phyloP scores from a whole-genome alignment of 2,113 vertebrate species.

The Hemicordylus capensis region DNA sequence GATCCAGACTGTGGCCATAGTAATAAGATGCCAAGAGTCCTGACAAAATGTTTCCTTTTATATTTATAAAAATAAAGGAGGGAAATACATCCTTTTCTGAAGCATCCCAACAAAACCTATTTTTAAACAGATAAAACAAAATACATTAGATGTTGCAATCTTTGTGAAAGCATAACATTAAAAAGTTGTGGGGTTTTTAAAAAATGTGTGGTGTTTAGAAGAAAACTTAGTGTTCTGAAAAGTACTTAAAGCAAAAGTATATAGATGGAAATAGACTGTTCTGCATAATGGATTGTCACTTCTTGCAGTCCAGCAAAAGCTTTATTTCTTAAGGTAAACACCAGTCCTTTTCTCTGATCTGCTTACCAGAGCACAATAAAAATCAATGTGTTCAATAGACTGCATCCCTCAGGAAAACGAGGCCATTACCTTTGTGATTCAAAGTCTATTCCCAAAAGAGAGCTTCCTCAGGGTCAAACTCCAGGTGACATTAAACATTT shows the following conservation, averaged over 20 bases:
- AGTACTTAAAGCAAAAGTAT: not conserved
- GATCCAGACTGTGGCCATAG: not conserved
- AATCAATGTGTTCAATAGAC: not conserved
- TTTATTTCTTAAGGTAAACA: conserved; percentile 14
- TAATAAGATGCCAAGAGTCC: not conserved
- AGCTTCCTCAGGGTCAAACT: not conserved
- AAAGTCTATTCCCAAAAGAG: conserved; percentile 16
- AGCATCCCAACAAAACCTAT: not conserved
- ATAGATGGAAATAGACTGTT: not conserved
- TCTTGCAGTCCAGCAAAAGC: not conserved
- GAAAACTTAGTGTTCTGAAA: not conserved
- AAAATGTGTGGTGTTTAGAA: not conserved
- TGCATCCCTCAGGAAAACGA: not conserved
- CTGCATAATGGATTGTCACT: conserved; percentile 19
- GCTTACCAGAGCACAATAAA: conserved; percentile 8
- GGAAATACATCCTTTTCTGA: not conserved
- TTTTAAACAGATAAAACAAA: not conserved
- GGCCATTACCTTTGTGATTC: not conserved
- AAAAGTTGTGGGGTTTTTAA: not conserved
- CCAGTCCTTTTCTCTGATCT: not conserved
- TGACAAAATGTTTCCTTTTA: not conserved
- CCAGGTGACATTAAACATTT: too few relatives aligned
- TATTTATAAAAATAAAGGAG: not conserved
- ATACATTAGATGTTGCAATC: not conserved
- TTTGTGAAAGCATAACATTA: not conserved